Evolutionary conservation across 2,888 invertebrate genomes (phyloP), one percentile per base, ranked within the genome.

Genomic region (Plutella xylostella): DNA sequence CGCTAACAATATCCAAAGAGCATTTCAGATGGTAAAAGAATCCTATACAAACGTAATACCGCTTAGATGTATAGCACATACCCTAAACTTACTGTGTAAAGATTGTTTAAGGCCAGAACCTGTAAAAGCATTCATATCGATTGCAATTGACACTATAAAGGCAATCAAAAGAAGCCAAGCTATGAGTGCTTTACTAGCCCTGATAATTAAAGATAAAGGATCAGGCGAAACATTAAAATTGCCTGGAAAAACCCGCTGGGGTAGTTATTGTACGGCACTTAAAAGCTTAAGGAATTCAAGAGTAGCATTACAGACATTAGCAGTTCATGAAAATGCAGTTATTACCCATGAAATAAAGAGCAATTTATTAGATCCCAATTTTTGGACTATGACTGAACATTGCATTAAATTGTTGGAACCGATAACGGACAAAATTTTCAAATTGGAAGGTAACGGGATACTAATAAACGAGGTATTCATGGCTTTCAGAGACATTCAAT

Each of bases 161-260:
- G n/a, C 11, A 12, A 28, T 28, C n/a, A 9, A n/a, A 9, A 28
- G n/a, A 28, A 28, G 22, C 20, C 51, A 49, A 48, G 33, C 14
- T 38, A 14, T 42, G 20, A 51, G 45, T 28, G 43, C 51, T 42
- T 49, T 49, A 46, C 46, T 49, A 43, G 45, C 47, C 34, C 45
- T 51, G 39, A 50, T 51, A 52, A 28, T 28, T 28, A n/a, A 3
- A 28, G 28, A 28, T 12, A 28, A 48, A 43, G 43, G 46, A 42
- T 43, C 50, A 30, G 49, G 50, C 7, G 50, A 51, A 48, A 48
- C 49, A 43, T 45, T 53, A 37, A 54, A 54, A 45, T 48, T 52
- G 37, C 51, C 51, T 15, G 39, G 45, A 9, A 51, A 53, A 44
- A 48, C 48, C 6, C 46, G 52, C 33, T 51, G 53, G 51, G 51